Evolutionary conservation across 2,888 invertebrate species (phyloP).

Genomic region (Teleiodes luculella): DNA sequence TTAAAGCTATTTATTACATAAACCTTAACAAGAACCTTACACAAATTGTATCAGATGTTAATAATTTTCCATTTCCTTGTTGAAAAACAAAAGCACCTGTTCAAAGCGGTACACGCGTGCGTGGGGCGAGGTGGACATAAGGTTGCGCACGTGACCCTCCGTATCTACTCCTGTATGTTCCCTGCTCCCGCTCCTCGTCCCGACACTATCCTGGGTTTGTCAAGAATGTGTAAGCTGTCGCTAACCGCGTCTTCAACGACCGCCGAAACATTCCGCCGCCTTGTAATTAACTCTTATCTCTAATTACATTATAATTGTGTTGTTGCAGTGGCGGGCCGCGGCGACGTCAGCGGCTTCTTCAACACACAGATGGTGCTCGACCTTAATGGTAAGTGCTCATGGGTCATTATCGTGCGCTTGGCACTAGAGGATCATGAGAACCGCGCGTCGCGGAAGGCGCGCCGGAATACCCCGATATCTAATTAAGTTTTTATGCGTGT

Average conservation of each 20-base stretch:
- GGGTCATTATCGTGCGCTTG: conserved; percentile 16
- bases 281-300: conserved; percentile 24
- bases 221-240: background rate
- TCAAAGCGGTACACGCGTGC: background rate
- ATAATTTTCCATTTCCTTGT: background rate
- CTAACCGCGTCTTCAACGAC: conserved; percentile 17
- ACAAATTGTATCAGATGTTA: no score
- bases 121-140: background rate
- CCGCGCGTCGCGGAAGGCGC: conserved; percentile 37
- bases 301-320: conserved; percentile 39
- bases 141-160: background rate
- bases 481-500: conserved; percentile 43
- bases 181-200: background rate
- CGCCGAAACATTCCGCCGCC: conserved; percentile 23
- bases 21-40: no score
- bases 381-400: conserved; percentile 64
- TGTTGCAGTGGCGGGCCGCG: conserved; percentile 73
- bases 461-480: conserved; percentile 35
- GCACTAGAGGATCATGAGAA: conserved; percentile 23
- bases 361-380: conserved; percentile 75
- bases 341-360: conserved; percentile 72
- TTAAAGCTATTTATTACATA: no score
- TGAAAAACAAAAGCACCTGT: background rate
- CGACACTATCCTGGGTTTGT: background rate
- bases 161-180: background rate